Evolutionary conservation across 2,888 invertebrate genomes (phyloP).

Genomic region (Pseudococcus viburni): DNA sequence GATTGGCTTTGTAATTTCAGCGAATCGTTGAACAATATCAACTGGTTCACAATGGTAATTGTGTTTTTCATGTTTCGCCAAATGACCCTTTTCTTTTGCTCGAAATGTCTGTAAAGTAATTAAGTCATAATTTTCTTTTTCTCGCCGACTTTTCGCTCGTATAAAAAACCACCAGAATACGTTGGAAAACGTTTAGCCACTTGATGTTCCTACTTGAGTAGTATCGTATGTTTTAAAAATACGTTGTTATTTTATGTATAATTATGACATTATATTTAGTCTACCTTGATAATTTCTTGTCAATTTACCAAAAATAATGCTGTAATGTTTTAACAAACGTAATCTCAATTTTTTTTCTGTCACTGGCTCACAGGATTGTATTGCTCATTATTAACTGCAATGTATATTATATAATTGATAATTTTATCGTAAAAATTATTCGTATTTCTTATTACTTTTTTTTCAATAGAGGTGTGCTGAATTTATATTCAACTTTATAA

Average conservation of each 20-base stretch:
- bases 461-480: not conserved
- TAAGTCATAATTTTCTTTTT: not conserved
- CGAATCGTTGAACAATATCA: not conserved
- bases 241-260: not conserved
- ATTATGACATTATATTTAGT: constrained; percentile 14
- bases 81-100: too few species aligned
- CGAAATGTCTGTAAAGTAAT: too few species aligned
- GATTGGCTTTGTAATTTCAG: not conserved
- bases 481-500: not conserved
- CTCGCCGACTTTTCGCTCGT: not conserved
- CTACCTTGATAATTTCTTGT: not conserved
- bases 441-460: not conserved
- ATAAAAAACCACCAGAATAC: not conserved
- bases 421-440: constrained; percentile 3
- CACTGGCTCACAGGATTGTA: not conserved
- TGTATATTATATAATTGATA: not conserved
- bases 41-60: too few species aligned
- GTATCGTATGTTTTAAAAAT: not conserved
- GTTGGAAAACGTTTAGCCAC: not conserved
- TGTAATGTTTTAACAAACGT: not conserved
- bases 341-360: not conserved
- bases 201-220: not conserved
- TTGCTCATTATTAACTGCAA: not conserved
- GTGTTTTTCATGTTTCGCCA: too few species aligned
- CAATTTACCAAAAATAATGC: not conserved